Evolutionary conservation across 2,797 vertebrate genomes (phyloP).

Genomic region (Phoebastria nigripes): DNA sequence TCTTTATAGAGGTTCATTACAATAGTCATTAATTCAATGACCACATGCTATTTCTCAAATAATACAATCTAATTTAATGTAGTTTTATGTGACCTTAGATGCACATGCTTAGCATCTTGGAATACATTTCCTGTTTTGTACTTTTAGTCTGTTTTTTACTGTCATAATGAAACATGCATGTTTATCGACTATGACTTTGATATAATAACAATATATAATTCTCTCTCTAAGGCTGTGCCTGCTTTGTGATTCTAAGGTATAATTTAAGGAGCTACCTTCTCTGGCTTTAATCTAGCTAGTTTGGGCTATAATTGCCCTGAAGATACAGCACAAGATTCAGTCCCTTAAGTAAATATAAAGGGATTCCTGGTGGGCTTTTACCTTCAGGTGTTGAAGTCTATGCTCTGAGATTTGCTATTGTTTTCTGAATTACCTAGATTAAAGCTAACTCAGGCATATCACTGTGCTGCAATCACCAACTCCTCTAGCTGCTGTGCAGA

Average conservation of each 20-base stretch:
- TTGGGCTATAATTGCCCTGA: background rate
- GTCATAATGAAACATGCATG: background rate
- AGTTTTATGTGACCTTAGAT: background rate
- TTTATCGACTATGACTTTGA: background rate
- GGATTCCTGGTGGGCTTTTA: background rate
- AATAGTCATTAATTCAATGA: background rate
- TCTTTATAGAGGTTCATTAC: background rate
- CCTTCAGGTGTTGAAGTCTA: background rate
- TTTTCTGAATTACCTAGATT: background rate
- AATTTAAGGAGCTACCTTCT: background rate
- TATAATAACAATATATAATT: background rate
- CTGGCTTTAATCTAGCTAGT: background rate
- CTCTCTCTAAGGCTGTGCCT: background rate
- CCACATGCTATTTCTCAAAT: background rate
- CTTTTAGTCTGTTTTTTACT: background rate
- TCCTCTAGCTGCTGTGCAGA: background rate
- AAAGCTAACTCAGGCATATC: background rate
- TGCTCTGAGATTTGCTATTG: background rate
- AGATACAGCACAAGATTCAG: background rate
- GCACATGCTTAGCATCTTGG: background rate
- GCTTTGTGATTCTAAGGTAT: background rate
- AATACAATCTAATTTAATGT: background rate
- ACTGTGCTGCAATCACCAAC: background rate
- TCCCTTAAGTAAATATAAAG: background rate
- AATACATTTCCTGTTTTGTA: background rate